Base-by-base conservation (phyloP, 2,888 invertebrate species). In the Leptopilina drosophilae region DNA sequence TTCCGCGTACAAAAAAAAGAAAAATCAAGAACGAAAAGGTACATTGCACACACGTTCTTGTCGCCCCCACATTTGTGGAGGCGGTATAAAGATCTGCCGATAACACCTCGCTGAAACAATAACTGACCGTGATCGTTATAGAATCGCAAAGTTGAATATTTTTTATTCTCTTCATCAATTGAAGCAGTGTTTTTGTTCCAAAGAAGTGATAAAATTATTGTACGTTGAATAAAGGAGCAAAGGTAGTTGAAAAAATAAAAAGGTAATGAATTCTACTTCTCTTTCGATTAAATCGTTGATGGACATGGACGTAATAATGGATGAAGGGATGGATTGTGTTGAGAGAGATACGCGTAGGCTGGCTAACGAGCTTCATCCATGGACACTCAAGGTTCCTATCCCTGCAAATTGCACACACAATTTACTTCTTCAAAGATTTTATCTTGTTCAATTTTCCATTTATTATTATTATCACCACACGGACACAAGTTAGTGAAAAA, bases 321-420 rank as follows among this genome's bases (percentile, higher is more conserved):
- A 65, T 64, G 77, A 62, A 78, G 79, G 62, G 78, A 78, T 81
- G 20, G 20, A 82, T 82, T 77, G 77, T 73, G 78, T 42, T 5
- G 42, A 42, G 33, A 79, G 84, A 82, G 87, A 89, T 88, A 83
- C 89, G 89, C 88, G 90, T 89, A 89, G 90, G 89, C 82, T 80
- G 89, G 85, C 87, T 90, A 89, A 89, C 89, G 89, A 89, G 89
- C 89, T 84, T 87, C 88, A 87, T 85, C 84, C 85, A 84, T 88
- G 88, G 56, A n/a, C 73, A 56, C 56, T 73, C 9, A 69, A 53
- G 14, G 26, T 73, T 53, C 33, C 73, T 56, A 53, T 73, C 73
- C 53, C 73, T 73, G 56, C 73, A 73, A 73, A 73, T 73, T 33
- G 73, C n/a, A 73, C 73, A 53, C 53, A 73, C 73, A 53, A 53